Evolutionary conservation across 2,113 vertebrate species (phyloP).

Genomic region (Rhinoptilus africanus): DNA sequence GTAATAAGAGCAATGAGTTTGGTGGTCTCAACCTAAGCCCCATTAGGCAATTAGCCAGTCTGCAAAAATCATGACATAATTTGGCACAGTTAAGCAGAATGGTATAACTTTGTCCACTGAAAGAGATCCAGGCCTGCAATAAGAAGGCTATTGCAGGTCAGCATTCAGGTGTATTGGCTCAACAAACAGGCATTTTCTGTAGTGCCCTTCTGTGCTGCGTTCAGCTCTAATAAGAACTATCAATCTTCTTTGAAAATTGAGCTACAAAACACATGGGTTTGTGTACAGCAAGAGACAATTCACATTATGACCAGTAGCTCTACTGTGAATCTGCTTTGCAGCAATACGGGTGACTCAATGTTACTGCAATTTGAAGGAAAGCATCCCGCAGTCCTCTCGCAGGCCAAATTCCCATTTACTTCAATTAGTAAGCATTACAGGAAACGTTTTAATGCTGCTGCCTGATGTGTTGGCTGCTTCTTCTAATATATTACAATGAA

Average conservation of each 20-base stretch:
- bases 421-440: constrained; percentile 64
- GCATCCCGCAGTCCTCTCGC: constrained; percentile 48
- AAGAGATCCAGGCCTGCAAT: not conserved
- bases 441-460: constrained; percentile 28
- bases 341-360: constrained; percentile 44
- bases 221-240: constrained; percentile 10
- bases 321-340: constrained; percentile 27
- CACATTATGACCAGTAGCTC: not conserved
- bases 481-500: constrained; percentile 32
- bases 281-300: constrained; percentile 5
- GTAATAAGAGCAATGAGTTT: not conserved
- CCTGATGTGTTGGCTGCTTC: constrained; percentile 34
- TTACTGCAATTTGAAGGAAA: constrained; percentile 51
- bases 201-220: not conserved
- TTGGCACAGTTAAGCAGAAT: constrained; percentile 23
- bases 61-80: constrained; percentile 33
- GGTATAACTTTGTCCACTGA: not conserved
- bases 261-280: not conserved
- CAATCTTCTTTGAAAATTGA: constrained; percentile 9
- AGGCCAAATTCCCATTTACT: constrained; percentile 63
- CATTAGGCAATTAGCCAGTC: constrained; percentile 13
- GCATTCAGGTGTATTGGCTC: not conserved
- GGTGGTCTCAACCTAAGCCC: constrained; percentile 19
- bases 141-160: constrained; percentile 7
- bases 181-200: not conserved